Conservation (phyloP, 2,888 invertebrate genomes). For the Lamellibrachia columna region DNA sequence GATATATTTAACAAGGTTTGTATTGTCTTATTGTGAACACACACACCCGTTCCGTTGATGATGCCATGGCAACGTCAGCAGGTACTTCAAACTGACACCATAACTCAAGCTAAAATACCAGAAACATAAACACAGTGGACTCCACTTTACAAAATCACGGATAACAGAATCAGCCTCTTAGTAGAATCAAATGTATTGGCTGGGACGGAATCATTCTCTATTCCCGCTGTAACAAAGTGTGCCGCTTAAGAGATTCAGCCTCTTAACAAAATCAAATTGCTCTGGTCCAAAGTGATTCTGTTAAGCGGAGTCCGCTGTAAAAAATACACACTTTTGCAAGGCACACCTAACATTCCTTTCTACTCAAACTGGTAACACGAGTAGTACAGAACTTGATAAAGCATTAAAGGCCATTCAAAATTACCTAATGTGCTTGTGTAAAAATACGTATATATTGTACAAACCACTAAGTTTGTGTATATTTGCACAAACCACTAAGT, state of each 20-base stretch:
- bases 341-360: background rate
- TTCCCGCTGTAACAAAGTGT: no score
- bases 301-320: no score
- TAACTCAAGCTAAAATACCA: background rate
- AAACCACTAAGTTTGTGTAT: no score
- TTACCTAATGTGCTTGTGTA: background rate
- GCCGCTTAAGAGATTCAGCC: no score
- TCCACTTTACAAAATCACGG: no score
- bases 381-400: background rate
- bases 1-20: background rate
- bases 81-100: background rate
- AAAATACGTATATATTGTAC: background rate
- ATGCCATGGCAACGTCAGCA: background rate
- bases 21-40: background rate
- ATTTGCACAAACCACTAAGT: background rate
- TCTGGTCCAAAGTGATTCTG: no score
- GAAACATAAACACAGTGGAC: background rate
- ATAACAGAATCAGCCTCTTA: no score
- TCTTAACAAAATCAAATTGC: no score
- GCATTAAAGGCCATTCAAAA: background rate
- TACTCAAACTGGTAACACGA: background rate
- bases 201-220: no score
- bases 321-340: background rate
- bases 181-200: no score
- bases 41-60: background rate